Percentiles rank a stretch among this genome's conserved stretches.
These are phyloP conservation scores for Neostethus bicornis DNA, from an alignment of 2,797 vertebrate genomes.

Conservation along the genomic window DNA sequence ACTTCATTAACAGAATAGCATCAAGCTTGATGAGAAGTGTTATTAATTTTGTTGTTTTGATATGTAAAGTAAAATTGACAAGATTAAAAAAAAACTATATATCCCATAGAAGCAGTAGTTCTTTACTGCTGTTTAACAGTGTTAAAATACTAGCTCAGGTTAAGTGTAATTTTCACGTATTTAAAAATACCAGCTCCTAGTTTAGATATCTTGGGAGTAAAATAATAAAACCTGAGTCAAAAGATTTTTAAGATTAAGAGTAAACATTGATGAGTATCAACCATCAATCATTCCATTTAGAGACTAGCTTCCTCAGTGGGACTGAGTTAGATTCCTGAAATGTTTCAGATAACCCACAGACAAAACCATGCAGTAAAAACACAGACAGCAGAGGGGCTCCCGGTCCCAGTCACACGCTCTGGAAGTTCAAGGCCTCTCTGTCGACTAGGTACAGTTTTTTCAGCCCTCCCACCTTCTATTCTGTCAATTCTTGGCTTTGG, in stretches of 20 bases:
- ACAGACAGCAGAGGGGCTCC: constrained; percentile 75
- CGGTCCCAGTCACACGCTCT: constrained; percentile 65
- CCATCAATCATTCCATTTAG: constrained; percentile 36
- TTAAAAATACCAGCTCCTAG: background rate
- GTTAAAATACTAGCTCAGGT: too few relatives aligned
- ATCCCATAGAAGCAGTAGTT: too few relatives aligned
- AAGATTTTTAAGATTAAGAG: background rate
- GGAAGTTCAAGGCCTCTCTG: constrained; percentile 63
- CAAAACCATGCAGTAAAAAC: constrained; percentile 81
- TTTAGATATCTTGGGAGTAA: background rate
- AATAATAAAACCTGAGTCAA: constrained; percentile 7
- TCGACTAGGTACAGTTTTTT: constrained; percentile 27
- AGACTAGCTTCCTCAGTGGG: constrained; percentile 43
- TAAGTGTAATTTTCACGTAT: background rate
- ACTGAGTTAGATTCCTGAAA: constrained; percentile 76
- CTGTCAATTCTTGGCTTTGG: constrained; percentile 40
- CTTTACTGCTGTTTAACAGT: background rate
- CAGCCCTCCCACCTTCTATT: constrained; percentile 54
- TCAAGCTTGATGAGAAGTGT: too few relatives aligned
- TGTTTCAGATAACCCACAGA: constrained; percentile 78
- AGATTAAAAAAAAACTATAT: too few relatives aligned
- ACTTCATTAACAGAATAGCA: too few relatives aligned
- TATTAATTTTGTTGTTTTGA: too few relatives aligned
- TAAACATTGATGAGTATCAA: constrained; percentile 2
- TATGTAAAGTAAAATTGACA: too few relatives aligned